Evolutionary conservation across 2,888 invertebrate genomes (phyloP).

Genomic region (Gerosis bhagava): DNA sequence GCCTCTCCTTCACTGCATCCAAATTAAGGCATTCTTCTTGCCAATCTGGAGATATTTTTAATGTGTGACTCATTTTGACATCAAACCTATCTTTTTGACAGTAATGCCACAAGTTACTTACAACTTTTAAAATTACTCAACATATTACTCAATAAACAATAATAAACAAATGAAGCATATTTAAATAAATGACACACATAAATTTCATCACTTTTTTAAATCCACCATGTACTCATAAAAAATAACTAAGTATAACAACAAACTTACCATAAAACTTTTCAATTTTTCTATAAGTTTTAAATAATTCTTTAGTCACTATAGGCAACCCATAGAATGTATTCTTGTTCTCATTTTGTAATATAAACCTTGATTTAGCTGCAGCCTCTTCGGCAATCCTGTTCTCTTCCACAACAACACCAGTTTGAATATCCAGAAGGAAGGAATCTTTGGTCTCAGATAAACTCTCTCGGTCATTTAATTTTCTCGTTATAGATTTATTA

Average conservation of each 20-base stretch:
- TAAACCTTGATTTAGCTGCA: slow-evolving; percentile 29
- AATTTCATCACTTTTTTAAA: too few relatives aligned
- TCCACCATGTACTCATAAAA: too few relatives aligned
- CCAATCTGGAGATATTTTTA: slow-evolving; percentile 91
- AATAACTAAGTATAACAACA: too few relatives aligned
- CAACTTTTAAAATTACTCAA: too few relatives aligned
- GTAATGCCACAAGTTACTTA: too few relatives aligned
- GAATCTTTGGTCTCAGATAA: slow-evolving; percentile 70
- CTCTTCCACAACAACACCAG: slow-evolving; percentile 46
- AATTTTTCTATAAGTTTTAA: slow-evolving; percentile 90
- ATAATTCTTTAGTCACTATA: slow-evolving; percentile 84
- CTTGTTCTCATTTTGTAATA: slow-evolving; percentile 28
- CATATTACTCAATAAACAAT: too few relatives aligned
- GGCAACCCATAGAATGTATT: slow-evolving; percentile 91
- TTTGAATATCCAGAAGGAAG: slow-evolving; percentile 63
- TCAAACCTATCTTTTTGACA: too few relatives aligned
- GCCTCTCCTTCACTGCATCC: slow-evolving; percentile 86
- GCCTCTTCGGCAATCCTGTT: slow-evolving; percentile 34
- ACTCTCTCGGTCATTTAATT: too few relatives aligned
- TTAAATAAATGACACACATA: too few relatives aligned
- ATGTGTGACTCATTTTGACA: too few relatives aligned
- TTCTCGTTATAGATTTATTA: slow-evolving; percentile 79
- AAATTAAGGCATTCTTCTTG: slow-evolving; percentile 95
- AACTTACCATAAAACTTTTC: slow-evolving; percentile 90
- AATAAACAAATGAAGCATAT: too few relatives aligned